Evolutionary conservation across 1,140 invertebrate genomes (phyloP).

Genomic region (Drosophila orena): DNA sequence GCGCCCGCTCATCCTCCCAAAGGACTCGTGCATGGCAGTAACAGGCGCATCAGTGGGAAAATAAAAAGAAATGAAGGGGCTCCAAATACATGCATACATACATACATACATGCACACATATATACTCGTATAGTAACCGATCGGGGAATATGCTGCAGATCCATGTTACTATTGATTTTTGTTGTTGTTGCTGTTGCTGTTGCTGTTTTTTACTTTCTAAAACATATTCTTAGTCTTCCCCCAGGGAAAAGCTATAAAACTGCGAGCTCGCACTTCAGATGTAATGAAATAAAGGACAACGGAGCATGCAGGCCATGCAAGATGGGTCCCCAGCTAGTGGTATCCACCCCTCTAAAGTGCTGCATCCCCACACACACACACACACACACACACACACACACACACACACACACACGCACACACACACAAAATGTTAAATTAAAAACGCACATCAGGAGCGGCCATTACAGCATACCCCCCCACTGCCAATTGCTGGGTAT

Average conservation of each 20-base stretch:
- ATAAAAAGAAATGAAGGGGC: constrained; percentile 11
- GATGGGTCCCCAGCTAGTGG: constrained; percentile 24
- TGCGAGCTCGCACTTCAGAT: constrained; percentile 17
- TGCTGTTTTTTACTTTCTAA: background rate
- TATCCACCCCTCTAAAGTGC: constrained; percentile 15
- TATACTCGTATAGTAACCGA: constrained; percentile 22
- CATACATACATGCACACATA: too few relatives aligned
- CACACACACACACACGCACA: too few relatives aligned
- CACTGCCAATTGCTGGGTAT: constrained; percentile 29
- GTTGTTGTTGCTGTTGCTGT: too few relatives aligned
- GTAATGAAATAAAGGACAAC: constrained; percentile 55
- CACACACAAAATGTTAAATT: constrained; percentile 40
- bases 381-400: too few relatives aligned
- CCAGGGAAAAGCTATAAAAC: constrained; percentile 11
- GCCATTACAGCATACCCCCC: constrained; percentile 16
- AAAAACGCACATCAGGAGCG: constrained; percentile 49
- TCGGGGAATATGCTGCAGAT: constrained; percentile 26
- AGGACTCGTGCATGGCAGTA: constrained; percentile 54
- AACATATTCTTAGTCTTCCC: constrained; percentile 14
- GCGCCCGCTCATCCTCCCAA: constrained; percentile 34
- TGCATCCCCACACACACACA: constrained; percentile 22
- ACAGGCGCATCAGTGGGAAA: constrained; percentile 21
- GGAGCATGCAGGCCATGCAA: background rate
- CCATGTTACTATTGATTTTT: background rate
- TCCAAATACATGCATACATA: too few relatives aligned